phyloP scores from a whole-genome alignment of 2,888 invertebrate species.

The Ceramica pisi region DNA sequence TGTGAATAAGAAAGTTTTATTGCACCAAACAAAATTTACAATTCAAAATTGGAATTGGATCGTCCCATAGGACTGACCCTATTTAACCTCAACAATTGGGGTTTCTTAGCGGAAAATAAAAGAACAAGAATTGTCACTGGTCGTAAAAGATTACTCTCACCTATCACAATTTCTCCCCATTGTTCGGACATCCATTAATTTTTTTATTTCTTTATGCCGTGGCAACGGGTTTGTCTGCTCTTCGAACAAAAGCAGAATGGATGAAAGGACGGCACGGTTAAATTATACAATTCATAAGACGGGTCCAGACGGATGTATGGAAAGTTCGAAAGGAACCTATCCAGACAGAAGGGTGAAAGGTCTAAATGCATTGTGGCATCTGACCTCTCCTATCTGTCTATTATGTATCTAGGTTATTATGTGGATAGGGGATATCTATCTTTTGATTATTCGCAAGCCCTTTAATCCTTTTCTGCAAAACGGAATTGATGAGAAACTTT shows the following conservation, averaged over 20 bases:
- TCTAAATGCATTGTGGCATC: slow-evolving; percentile 72
- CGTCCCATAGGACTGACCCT: slow-evolving; percentile 80
- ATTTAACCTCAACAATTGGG: slow-evolving; percentile 83
- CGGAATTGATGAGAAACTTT: slow-evolving; percentile 53
- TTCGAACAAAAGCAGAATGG: slow-evolving; percentile 84
- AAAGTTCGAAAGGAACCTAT: slow-evolving; percentile 69
- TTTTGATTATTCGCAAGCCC: slow-evolving; percentile 50
- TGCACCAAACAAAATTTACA: slow-evolving; percentile 74
- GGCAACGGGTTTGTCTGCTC: slow-evolving; percentile 87
- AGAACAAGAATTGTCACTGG: slow-evolving; percentile 82
- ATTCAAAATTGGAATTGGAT: slow-evolving; percentile 80
- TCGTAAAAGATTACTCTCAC: slow-evolving; percentile 88
- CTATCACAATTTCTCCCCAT: slow-evolving; percentile 90
- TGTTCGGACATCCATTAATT: slow-evolving; percentile 88
- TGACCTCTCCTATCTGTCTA: slow-evolving; percentile 66
- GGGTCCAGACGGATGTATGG: slow-evolving; percentile 79
- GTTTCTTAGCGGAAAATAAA: slow-evolving; percentile 80
- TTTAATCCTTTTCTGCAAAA: slow-evolving; percentile 50
- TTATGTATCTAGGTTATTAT: slow-evolving; percentile 61
- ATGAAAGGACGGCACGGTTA: slow-evolving; percentile 84
- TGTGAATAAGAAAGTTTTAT: slow-evolving; percentile 61
- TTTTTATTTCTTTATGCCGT: slow-evolving; percentile 78
- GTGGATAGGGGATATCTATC: slow-evolving; percentile 55
- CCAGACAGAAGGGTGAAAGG: slow-evolving; percentile 75
- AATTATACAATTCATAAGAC: slow-evolving; percentile 82